Base-by-base conservation (phyloP, 2,797 vertebrate species). In the Sebastolobus altivelis region DNA sequence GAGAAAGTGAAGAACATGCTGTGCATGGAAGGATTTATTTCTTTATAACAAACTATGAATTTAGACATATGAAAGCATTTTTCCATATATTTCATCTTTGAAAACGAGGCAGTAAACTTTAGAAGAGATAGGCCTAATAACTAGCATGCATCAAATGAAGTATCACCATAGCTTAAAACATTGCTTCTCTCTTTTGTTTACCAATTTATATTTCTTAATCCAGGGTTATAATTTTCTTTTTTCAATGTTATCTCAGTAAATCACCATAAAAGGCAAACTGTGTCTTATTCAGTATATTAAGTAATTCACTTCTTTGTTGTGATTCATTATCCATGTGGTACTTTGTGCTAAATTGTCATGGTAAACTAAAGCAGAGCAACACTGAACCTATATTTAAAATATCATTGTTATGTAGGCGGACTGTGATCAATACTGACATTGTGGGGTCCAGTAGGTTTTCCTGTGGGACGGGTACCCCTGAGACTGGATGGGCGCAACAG, bases 401-500 rank as follows among this genome's bases (percentile, higher is more conserved):
- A 6, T 46, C 6, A 38, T 1, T n/a, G 7, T 49, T 54, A 58
- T 12, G 18, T 25, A 22, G 71, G 27, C 22, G 7, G 55, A 70
- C 6, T 40, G 58, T 14, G 11, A 63, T 69, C 0, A 25, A 8
- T 75, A 97, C 98, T 97, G 91, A 99, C 98, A 70, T 95, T 95
- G 80, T 94, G 96, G 52, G 97, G 96, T 89, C 95, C 95, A 52
- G 87, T 79, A 77, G 97, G 95, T 91, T 99, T 99, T 75, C 95
- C 96, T 2, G 94, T 83, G 72, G 94, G 72, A 69, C 80, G 95
- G 52, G 95, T 84, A 90, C 97, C 94, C 93, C 99, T 95, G 78
- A 99, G 94, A 85, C 96, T 98, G 65, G 94, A 89, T 27, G 99
- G 98, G 85, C 99, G 97, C 83, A 99, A 90, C 85, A 99, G 88